Evolutionary conservation across 2,888 invertebrate genomes (phyloP).

Genomic region (Stenichneumon culpator): DNA sequence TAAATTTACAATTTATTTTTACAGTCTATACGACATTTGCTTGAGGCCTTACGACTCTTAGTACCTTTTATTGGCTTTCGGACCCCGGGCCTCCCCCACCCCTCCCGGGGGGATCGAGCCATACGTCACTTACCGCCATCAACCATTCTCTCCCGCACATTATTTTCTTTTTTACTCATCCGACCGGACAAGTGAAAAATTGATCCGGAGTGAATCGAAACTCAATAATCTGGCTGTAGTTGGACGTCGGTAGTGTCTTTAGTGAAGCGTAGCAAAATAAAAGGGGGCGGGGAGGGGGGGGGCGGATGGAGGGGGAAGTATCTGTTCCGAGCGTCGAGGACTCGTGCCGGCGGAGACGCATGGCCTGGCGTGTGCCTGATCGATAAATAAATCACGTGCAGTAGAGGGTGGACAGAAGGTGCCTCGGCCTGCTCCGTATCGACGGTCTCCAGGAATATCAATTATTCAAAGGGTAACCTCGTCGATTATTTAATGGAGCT

Average conservation of each 20-base stretch:
- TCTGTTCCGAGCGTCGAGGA: constrained; percentile 42
- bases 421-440: constrained; percentile 41
- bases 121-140: background rate
- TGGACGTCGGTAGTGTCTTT: background rate
- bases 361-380: constrained; percentile 60
- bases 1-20: too few species aligned
- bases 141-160: background rate
- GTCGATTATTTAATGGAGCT: constrained; percentile 74
- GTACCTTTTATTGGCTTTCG: constrained; percentile 60
- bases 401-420: constrained; percentile 26
- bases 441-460: constrained; percentile 68
- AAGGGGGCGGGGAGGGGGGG: background rate
- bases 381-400: constrained; percentile 68
- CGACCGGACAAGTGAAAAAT: constrained; percentile 33
- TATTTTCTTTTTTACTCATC: background rate
- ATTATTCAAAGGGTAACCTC: constrained; percentile 72
- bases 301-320: background rate
- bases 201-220: constrained; percentile 26
- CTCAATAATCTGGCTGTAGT: constrained; percentile 25
- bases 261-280: background rate
- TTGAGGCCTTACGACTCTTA: constrained; percentile 14
- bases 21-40: constrained; percentile 1
- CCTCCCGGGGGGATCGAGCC: background rate
- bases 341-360: constrained; percentile 30
- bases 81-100: background rate